Base-by-base conservation (phyloP, 2,797 vertebrate genomes). In the Propithecus deckenii region DNA sequence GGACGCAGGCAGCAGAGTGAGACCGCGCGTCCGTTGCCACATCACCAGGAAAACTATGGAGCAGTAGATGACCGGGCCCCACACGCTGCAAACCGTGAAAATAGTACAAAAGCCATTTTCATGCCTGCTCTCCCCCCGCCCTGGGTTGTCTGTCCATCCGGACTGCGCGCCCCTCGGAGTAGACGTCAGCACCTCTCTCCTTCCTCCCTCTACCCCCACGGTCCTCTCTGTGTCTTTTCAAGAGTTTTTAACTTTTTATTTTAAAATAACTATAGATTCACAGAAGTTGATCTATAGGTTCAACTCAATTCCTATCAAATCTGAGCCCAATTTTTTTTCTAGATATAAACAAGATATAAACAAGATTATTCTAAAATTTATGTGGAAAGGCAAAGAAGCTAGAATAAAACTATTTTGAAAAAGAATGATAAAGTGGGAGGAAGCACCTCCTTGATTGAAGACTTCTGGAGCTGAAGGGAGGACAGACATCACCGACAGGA, bases 331-430 rank as follows among this genome's bases (percentile, higher is more conserved):
- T 9, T 11, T 52, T 75, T 81, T 86, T 79, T 23, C 63, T 75
- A 93, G 28, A 38, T 48, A 92, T 6, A 80, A 41, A 74, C n/a
- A 35, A 71, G 14, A 46, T 92, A 92, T 6, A 80, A 41, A 74
- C n/a, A 35, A 71, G 11, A 46, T 92, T 63, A 52, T 92, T 84
- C 55, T 69, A 79, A 91, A 88, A 94, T 75, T 5, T 61, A 61
- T 71, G 63, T 35, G 20, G 30, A 48, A 71, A 65, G 59, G 48
- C 55, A 94, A 89, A 72, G 28, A 71, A 89, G 32, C n/a, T 43
- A 15, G 28, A 86, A 65, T 63, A 57, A 61, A 93, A 61, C 57
- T 50, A 57, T 79, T 89, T 43, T 69, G 63, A 23, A 71, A 74
- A 90, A 80, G 28, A 67, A 59, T 30, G 65, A n/a, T 43, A 30